Evolutionary conservation across 1,140 invertebrate species (phyloP).

Genomic region (Chlorops oryzae): DNA sequence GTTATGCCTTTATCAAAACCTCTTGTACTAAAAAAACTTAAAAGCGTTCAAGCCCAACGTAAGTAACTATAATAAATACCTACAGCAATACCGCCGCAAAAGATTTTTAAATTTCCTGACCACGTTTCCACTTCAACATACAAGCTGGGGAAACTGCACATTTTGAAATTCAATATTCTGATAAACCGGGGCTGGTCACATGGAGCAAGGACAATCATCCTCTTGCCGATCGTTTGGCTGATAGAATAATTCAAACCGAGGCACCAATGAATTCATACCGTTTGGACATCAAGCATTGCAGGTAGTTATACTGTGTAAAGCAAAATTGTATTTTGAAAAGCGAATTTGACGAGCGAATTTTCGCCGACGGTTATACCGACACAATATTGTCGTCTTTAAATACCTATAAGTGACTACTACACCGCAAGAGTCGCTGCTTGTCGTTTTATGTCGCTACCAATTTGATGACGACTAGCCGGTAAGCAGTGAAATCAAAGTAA

Average conservation of each 20-base stretch:
- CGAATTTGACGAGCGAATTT: neutral
- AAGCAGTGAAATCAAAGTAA: too few species aligned
- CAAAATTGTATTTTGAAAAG: too few species aligned
- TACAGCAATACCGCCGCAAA: too few species aligned
- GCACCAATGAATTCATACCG: slow-evolving; percentile 55
- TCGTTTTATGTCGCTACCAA: neutral
- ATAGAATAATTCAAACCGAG: slow-evolving; percentile 60
- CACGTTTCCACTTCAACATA: too few species aligned
- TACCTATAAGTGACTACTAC: too few species aligned
- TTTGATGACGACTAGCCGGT: too few species aligned
- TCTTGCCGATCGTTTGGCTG: slow-evolving; percentile 67
- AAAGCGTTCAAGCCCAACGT: slow-evolving; percentile 72
- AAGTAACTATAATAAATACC: slow-evolving; percentile 52
- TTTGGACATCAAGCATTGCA: slow-evolving; percentile 73
- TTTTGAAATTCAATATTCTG: slow-evolving; percentile 73
- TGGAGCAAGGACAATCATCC: slow-evolving; percentile 89
- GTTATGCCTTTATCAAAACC: too few species aligned
- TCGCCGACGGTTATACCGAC: too few species aligned
- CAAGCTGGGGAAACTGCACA: slow-evolving; percentile 76
- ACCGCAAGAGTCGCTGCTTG: too few species aligned
- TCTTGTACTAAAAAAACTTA: slow-evolving; percentile 64
- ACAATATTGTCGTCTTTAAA: too few species aligned
- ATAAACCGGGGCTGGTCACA: slow-evolving; percentile 58
- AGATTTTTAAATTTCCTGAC: neutral
- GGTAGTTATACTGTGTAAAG: too few species aligned